A percentile compares a stretch with the other conserved stretches of the same genome.
phyloP scores from a whole-genome alignment of 2,888 invertebrate species.

The Perizoma affinitatum region DNA sequence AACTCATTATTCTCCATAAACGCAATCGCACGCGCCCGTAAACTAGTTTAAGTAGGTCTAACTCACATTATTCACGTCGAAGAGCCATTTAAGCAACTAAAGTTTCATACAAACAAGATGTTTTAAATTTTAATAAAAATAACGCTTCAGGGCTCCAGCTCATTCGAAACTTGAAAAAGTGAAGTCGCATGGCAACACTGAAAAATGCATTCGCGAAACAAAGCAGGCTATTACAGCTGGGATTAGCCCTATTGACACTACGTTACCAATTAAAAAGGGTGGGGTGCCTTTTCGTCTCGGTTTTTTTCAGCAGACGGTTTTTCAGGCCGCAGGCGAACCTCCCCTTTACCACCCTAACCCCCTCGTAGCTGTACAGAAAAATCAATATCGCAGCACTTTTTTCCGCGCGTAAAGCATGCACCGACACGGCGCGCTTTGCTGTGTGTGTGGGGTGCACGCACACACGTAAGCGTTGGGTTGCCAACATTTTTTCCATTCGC shows the following conservation, averaged over 20 bases:
- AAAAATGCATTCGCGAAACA: constrained; percentile 80
- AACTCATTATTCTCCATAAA: too few relatives aligned
- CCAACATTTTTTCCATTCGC: constrained; percentile 66
- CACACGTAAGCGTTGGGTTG: constrained; percentile 65
- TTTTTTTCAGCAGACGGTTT: constrained; percentile 84
- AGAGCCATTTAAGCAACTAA: background rate
- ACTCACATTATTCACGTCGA: too few relatives aligned
- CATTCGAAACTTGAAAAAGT: constrained; percentile 21
- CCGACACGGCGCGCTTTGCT: constrained; percentile 61
- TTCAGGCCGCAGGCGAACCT: constrained; percentile 80
- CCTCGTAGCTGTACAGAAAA: constrained; percentile 80
- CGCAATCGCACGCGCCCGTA: too few relatives aligned
- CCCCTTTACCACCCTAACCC: constrained; percentile 51
- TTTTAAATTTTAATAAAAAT: constrained; percentile 9
- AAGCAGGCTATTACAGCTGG: constrained; percentile 78
- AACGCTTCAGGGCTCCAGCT: constrained; percentile 5
- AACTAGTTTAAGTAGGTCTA: too few relatives aligned
- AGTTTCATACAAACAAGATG: background rate
- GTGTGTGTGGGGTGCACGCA: constrained; percentile 62
- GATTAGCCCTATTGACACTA: constrained; percentile 84
- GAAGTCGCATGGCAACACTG: constrained; percentile 69
- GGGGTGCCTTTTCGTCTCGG: constrained; percentile 84
- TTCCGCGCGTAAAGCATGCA: constrained; percentile 85
- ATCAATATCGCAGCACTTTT: constrained; percentile 85
- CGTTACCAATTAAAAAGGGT: constrained; percentile 84